phyloP scores from a whole-genome alignment of 2,113 vertebrate species.

The Percopsis transmontana region DNA sequence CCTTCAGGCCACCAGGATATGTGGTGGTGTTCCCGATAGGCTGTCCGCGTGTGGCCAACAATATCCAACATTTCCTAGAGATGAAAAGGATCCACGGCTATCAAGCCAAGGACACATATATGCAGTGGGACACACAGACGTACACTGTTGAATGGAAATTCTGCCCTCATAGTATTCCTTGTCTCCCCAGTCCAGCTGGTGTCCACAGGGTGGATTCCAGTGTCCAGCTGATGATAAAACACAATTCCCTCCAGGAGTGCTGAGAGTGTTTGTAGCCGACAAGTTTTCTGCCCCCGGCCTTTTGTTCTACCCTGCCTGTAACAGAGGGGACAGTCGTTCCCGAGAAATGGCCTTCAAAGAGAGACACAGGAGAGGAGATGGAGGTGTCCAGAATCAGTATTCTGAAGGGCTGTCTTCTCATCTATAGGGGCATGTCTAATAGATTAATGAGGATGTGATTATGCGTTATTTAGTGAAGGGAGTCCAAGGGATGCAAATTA shows the following conservation, averaged over 20 bases:
- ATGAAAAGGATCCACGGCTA: too few relatives aligned
- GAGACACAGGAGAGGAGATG: slow-evolving; percentile 12
- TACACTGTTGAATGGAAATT: too few relatives aligned
- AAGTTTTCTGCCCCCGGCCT: slow-evolving; percentile 31
- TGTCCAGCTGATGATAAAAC: background rate
- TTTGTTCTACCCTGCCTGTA: slow-evolving; percentile 25
- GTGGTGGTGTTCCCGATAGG: too few relatives aligned
- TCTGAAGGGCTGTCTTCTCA: slow-evolving; percentile 26
- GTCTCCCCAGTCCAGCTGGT: background rate
- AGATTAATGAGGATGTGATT: slow-evolving; percentile 50
- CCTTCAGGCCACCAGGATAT: too few relatives aligned
- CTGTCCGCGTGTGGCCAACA: too few relatives aligned
- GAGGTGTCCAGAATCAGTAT: slow-evolving; percentile 40
- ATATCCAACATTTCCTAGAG: too few relatives aligned
- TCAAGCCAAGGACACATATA: too few relatives aligned
- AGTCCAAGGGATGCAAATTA: slow-evolving; percentile 49
- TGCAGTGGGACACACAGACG: too few relatives aligned
- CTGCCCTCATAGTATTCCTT: background rate
- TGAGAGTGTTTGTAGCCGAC: slow-evolving; percentile 12
- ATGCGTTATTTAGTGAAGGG: slow-evolving; percentile 47
- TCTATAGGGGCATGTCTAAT: slow-evolving; percentile 24
- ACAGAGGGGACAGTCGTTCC: slow-evolving; percentile 28
- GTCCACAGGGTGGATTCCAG: background rate
- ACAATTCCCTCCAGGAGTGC: background rate
- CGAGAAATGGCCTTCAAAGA: slow-evolving; percentile 33